Percentiles rank a stretch among this genome's conserved stretches.
Evolutionary conservation across 1,140 invertebrate genomes (phyloP).

Genomic region (Diabrotica undecimpunctata): DNA sequence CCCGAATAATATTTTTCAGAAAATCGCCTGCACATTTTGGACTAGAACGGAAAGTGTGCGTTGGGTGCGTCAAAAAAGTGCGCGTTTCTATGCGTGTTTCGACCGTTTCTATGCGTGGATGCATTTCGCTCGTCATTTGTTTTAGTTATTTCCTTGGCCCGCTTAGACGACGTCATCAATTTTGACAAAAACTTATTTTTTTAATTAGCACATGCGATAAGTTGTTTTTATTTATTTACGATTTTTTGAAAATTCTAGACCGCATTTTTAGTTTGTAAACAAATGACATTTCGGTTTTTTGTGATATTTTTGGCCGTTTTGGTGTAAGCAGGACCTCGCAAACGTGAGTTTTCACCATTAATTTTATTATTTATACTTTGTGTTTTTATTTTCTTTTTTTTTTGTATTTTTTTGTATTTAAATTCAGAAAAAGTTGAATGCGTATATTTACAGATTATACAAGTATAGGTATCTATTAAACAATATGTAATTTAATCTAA

Average conservation of each 20-base stretch:
- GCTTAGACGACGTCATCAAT: slow-evolving; percentile 27
- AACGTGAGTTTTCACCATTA: neutral
- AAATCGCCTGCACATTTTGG: slow-evolving; percentile 47
- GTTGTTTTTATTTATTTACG: no score
- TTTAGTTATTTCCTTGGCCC: slow-evolving; percentile 23
- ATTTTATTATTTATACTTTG: neutral
- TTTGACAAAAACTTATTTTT: neutral
- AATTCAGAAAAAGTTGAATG: no score
- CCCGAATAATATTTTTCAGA: slow-evolving; percentile 47
- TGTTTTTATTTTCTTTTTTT: no score
- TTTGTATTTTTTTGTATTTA: no score
- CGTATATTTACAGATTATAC: no score
- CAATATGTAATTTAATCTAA: no score
- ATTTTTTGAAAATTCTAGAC: no score
- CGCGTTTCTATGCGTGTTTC: slow-evolving; percentile 20
- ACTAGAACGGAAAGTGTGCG: slow-evolving; percentile 38
- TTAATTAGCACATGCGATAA: no score
- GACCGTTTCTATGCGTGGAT: slow-evolving; percentile 25
- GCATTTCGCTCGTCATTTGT: slow-evolving; percentile 11
- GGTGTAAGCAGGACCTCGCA: neutral
- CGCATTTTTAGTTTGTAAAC: no score
- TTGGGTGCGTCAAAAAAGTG: slow-evolving; percentile 36
- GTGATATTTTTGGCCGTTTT: slow-evolving; percentile 6
- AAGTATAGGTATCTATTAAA: no score
- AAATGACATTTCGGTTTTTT: slow-evolving; percentile 10